Evolutionary conservation across 2,113 vertebrate species (phyloP).

Genomic region (Hypomesus transpacificus): DNA sequence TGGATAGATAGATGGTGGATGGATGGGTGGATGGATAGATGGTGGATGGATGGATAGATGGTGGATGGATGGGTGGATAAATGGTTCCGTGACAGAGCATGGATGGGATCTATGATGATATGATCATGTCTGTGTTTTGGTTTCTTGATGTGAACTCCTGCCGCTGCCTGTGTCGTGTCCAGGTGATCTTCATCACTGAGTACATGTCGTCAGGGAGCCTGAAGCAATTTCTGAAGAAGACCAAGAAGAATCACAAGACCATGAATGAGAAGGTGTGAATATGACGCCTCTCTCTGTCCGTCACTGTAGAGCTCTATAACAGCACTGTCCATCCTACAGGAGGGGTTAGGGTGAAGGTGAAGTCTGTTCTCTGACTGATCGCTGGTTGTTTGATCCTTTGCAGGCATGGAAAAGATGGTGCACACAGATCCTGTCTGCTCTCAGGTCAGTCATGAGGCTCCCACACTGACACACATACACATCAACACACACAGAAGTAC

Average conservation of each 20-base stretch:
- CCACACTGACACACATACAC: not conserved
- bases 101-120: not conserved
- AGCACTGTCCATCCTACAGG: no score
- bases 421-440: constrained; percentile 94
- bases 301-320: not conserved
- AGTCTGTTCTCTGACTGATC: no score
- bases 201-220: constrained; percentile 92
- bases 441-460: constrained; percentile 76
- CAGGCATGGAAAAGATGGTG: constrained; percentile 99
- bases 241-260: constrained; percentile 92
- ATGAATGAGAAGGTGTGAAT: constrained; percentile 87
- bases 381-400: constrained; percentile 32
- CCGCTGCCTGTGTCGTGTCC: not conserved
- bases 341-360: no score
- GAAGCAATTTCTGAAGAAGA: constrained; percentile 91
- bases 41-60: no score
- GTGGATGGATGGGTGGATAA: no score
- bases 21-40: no score
- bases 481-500: not conserved
- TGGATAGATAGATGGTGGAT: no score
- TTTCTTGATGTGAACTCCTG: not conserved
- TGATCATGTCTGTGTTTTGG: no score
- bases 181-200: constrained; percentile 93
- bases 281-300: not conserved
- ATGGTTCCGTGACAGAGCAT: no score